Percentiles rank a stretch among this genome's conserved stretches.
phyloP scores from a whole-genome alignment of 2,113 vertebrate genomes.

The Tympanuchus pallidicinctus region DNA sequence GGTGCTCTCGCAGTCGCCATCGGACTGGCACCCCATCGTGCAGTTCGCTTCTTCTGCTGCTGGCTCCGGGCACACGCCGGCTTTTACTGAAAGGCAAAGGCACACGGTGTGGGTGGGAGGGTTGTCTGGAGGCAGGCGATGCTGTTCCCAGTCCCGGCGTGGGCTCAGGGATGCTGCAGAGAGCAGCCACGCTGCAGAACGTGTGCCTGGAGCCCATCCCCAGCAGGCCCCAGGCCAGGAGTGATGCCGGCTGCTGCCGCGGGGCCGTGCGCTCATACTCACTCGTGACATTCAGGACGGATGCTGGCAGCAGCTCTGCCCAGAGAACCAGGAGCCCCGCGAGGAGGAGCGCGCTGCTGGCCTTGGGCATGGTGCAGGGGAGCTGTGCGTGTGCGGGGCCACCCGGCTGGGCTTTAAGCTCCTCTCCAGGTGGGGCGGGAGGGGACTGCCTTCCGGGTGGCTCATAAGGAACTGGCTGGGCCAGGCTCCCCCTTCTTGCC shows the following conservation, averaged over 20 bases:
- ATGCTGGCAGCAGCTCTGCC: slow-evolving; percentile 47
- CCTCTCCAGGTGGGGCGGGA: slow-evolving; percentile 60
- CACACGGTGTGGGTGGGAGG: neutral
- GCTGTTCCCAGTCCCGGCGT: neutral
- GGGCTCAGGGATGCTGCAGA: slow-evolving; percentile 16
- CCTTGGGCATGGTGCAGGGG: slow-evolving; percentile 50
- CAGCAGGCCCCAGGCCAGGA: neutral
- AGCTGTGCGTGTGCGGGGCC: slow-evolving; percentile 4
- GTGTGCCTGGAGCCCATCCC: neutral
- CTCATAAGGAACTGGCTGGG: slow-evolving; percentile 57
- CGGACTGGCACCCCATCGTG: slow-evolving; percentile 66
- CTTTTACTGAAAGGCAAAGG: slow-evolving; percentile 63
- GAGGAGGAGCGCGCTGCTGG: slow-evolving; percentile 52
- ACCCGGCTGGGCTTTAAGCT: slow-evolving; percentile 60
- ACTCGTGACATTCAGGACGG: slow-evolving; percentile 68
- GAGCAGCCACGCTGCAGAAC: fast-evolving
- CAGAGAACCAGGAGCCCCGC: slow-evolving; percentile 62
- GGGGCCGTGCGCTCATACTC: slow-evolving; percentile 57
- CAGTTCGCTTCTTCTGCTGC: slow-evolving; percentile 19
- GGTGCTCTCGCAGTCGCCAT: slow-evolving; percentile 65
- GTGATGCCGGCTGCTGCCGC: neutral
- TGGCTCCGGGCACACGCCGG: slow-evolving; percentile 52
- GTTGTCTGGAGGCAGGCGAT: neutral
- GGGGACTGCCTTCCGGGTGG: slow-evolving; percentile 66
- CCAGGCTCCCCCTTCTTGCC: slow-evolving; percentile 58